A percentile compares a stretch with the other conserved stretches of the same genome.
phyloP scores from a whole-genome alignment of 2,888 invertebrate genomes.

The Scotopteryx bipunctaria region DNA sequence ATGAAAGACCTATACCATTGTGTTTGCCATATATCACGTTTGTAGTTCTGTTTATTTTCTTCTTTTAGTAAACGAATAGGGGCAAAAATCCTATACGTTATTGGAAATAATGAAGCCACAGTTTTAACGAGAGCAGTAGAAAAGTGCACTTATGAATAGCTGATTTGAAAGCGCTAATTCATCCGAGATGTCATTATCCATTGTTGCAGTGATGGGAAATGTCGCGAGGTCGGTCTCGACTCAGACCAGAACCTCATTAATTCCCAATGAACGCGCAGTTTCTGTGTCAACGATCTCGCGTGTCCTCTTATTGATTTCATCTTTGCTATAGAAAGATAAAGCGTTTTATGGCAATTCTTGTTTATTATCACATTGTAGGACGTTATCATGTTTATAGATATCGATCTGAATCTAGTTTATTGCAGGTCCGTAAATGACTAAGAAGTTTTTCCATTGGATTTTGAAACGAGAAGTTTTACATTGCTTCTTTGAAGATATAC shows the following conservation, averaged over 20 bases:
- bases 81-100: no score
- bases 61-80: no score
- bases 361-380: conserved; percentile 11
- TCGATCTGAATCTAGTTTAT: neutral
- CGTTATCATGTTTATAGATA: neutral
- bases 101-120: no score
- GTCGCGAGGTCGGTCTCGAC: conserved; percentile 53
- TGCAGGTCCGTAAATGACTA: neutral
- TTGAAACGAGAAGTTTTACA: no score
- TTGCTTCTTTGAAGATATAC: no score
- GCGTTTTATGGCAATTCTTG: conserved; percentile 27
- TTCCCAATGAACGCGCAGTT: conserved; percentile 52
- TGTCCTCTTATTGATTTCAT: conserved; percentile 53
- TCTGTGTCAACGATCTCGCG: conserved; percentile 58
- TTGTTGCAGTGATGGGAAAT: conserved; percentile 67
- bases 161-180: conserved; percentile 60
- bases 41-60: no score
- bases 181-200: conserved; percentile 61
- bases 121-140: conserved; percentile 25
- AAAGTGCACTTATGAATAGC: conserved; percentile 44
- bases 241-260: conserved; percentile 56
- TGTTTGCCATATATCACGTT: no score
- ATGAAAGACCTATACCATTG: no score
- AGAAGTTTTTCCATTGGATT: no score
- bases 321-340: conserved; percentile 31